phyloP scores from a whole-genome alignment of 2,888 invertebrate genomes.

The Alloplasta piceator region DNA sequence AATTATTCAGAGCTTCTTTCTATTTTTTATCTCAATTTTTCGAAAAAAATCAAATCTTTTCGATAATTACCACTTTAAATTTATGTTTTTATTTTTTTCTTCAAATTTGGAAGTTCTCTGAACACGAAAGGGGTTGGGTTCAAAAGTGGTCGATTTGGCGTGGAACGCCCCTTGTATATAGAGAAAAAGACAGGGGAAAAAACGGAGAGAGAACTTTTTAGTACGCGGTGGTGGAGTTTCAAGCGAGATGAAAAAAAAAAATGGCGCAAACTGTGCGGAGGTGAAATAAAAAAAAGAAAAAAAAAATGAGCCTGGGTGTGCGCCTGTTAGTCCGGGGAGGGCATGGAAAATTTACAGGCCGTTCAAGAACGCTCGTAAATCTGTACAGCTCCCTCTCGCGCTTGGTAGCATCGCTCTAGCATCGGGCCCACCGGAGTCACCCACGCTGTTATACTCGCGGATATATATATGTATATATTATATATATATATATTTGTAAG shows the following conservation, averaged over 20 bases:
- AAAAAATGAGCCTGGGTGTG: constrained; percentile 34
- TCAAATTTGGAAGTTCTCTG: too few relatives aligned
- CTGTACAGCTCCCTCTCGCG: constrained; percentile 58
- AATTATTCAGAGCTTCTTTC: too few relatives aligned
- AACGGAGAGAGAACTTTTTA: constrained; percentile 13
- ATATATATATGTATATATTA: constrained; percentile 6
- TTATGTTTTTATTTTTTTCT: too few relatives aligned
- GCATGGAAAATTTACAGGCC: constrained; percentile 73
- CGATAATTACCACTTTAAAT: too few relatives aligned
- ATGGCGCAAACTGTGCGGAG: constrained; percentile 14
- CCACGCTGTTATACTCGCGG: neutral
- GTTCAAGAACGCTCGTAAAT: constrained; percentile 75
- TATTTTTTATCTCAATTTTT: too few relatives aligned
- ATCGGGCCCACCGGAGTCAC: constrained; percentile 26
- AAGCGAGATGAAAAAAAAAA: constrained; percentile 34
- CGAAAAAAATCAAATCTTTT: too few relatives aligned
- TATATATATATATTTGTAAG: constrained; percentile 8
- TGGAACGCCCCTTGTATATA: too few relatives aligned
- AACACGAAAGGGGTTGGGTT: too few relatives aligned
- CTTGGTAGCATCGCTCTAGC: constrained; percentile 64
- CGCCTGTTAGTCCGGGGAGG: constrained; percentile 68
- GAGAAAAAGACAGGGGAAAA: neutral
- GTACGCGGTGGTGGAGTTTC: constrained; percentile 13
- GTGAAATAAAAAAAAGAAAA: constrained; percentile 41
- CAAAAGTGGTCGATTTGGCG: too few relatives aligned